Evolutionary conservation across 2,113 vertebrate species (phyloP).

Genomic region (Cyrtonyx montezumae): DNA sequence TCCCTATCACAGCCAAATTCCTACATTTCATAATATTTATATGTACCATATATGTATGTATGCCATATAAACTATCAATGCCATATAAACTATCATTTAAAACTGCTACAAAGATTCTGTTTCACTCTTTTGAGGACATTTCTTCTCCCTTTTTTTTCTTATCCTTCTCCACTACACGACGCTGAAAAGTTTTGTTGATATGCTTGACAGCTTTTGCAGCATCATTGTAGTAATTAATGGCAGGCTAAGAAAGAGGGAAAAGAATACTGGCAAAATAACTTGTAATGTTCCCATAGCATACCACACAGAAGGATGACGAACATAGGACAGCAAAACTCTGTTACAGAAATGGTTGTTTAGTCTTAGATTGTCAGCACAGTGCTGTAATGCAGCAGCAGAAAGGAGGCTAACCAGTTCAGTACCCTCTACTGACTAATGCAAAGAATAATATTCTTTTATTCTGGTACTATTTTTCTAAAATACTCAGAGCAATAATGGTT

Average conservation of each 20-base stretch:
- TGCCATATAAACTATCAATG: not conserved
- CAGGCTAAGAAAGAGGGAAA: not conserved
- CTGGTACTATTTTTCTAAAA: not conserved
- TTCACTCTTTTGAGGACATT: not conserved
- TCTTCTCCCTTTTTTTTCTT: not conserved
- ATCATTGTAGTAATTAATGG: not conserved
- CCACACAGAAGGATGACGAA: not conserved
- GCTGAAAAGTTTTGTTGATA: not conserved
- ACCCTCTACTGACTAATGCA: not conserved
- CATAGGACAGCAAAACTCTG: not conserved
- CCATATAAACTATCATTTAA: not conserved
- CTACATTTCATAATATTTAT: not conserved
- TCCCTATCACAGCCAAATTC: not conserved
- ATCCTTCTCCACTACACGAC: not conserved
- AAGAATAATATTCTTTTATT: not conserved
- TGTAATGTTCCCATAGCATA: not conserved
- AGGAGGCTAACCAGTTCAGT: not conserved
- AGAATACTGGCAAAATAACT: not conserved
- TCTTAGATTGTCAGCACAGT: not conserved
- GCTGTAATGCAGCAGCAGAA: not conserved
- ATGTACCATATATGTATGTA: not conserved
- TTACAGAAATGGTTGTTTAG: not conserved
- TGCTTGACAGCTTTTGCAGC: not conserved
- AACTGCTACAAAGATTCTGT: not conserved
- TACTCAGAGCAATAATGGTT: not conserved